A percentile compares a stretch with the other conserved stretches of the same genome.
These are phyloP conservation scores for Sus scrofa DNA, from an alignment of 2,113 vertebrate genomes.

Conservation along the genomic window T2T-Sscrofa CM000812.6:202863001-202863500, in stretches of 20 bases:
- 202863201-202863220: slow-evolving; percentile 60
- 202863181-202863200: slow-evolving; percentile 37
- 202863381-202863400: slow-evolving; percentile 15
- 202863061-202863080: background rate
- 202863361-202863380: slow-evolving; percentile 51
- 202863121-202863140: slow-evolving; percentile 3
- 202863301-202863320: slow-evolving; percentile 57
- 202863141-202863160: slow-evolving; percentile 17
- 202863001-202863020: background rate
- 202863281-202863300: slow-evolving; percentile 51
- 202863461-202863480: background rate
- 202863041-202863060: background rate
- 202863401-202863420: background rate
- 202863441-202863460: background rate
- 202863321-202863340: slow-evolving; percentile 23
- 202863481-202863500: background rate
- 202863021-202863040: background rate
- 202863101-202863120: slow-evolving; percentile 29
- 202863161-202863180: slow-evolving; percentile 74
- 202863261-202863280: slow-evolving; percentile 35
- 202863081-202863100: background rate
- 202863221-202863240: slow-evolving; percentile 53
- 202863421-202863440: background rate
- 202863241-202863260: slow-evolving; percentile 57
- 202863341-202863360: slow-evolving; percentile 33